A percentile compares a stretch with the other conserved stretches of the same genome.
These are phyloP conservation scores for Oreochromis aureus DNA, from an alignment of 2,113 vertebrate genomes.

Conservation along the genomic window DNA sequence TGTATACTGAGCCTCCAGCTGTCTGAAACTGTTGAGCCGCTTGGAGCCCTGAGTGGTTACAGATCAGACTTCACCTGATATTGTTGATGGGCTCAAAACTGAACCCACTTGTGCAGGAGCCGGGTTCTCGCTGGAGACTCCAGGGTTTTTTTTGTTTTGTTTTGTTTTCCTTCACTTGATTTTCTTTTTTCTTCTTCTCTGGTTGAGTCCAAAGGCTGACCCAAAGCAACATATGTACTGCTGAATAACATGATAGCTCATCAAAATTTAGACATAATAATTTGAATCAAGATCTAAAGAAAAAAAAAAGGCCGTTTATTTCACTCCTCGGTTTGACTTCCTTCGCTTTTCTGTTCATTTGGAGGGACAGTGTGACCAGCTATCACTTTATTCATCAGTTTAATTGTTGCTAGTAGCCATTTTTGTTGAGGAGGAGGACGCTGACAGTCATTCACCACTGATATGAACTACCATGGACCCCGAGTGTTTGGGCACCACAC, in stretches of 20 bases:
- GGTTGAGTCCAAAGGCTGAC: background rate
- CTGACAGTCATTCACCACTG: background rate
- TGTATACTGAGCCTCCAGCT: conserved; percentile 51
- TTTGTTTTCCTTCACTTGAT: background rate
- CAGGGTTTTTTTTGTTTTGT: background rate
- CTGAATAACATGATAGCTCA: background rate
- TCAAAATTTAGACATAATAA: background rate
- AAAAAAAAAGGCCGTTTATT: background rate
- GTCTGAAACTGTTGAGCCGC: background rate
- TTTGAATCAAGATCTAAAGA: background rate
- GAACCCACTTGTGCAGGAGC: background rate
- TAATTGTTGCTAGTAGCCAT: background rate
- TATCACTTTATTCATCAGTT: background rate
- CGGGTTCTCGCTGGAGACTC: background rate
- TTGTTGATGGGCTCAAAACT: conserved; percentile 8
- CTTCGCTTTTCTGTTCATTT: background rate
- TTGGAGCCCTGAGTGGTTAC: background rate
- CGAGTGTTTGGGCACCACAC: background rate
- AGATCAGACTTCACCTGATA: background rate
- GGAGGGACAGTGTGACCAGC: background rate
- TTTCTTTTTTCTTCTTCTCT: background rate
- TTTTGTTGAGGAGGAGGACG: background rate
- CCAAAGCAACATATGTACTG: background rate
- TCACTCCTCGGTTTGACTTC: background rate
- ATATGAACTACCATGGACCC: background rate